These are phyloP conservation scores for Stenotaenia linearis DNA, from an alignment of 2,888 invertebrate species.

Conservation along the genomic window DNA sequence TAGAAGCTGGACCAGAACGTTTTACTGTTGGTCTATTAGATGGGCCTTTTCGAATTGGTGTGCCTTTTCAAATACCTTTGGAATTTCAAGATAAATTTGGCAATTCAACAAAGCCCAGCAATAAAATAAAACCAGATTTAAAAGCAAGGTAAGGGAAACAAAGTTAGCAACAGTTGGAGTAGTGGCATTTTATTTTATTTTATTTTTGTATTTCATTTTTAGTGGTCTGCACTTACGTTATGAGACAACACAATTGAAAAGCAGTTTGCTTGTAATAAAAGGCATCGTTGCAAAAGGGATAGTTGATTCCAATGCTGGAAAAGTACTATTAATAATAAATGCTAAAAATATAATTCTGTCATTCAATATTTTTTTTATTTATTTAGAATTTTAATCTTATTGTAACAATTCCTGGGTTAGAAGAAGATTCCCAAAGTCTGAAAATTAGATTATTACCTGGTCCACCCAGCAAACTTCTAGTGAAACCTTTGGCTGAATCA, in stretches of 20 bases:
- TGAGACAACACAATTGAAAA: conserved; percentile 41
- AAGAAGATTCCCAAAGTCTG: conserved; percentile 42
- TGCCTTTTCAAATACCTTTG: conserved; percentile 46
- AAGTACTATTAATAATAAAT: conserved; percentile 39
- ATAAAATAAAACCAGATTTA: conserved; percentile 42
- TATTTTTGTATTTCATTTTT: background rate
- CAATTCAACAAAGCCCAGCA: conserved; percentile 43
- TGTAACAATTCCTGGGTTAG: conserved; percentile 43
- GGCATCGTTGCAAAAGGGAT: conserved; percentile 44
- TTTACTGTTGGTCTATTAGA: conserved; percentile 46
- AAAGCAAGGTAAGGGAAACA: conserved; percentile 42
- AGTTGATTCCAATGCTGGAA: conserved; percentile 42
- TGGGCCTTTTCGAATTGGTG: conserved; percentile 46
- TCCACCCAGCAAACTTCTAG: conserved; percentile 29
- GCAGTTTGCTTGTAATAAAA: conserved; percentile 43
- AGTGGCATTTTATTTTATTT: no score
- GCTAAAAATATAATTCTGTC: background rate
- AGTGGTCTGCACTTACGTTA: conserved; percentile 45
- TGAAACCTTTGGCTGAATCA: conserved; percentile 24
- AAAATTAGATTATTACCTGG: conserved; percentile 46
- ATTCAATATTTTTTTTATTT: background rate
- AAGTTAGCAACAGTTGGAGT: no score
- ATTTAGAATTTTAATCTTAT: conserved; percentile 44
- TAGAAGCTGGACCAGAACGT: conserved; percentile 46
- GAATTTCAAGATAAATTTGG: conserved; percentile 46